Conservation (phyloP, 2,113 vertebrate species). For the Vidua chalybeata region DNA sequence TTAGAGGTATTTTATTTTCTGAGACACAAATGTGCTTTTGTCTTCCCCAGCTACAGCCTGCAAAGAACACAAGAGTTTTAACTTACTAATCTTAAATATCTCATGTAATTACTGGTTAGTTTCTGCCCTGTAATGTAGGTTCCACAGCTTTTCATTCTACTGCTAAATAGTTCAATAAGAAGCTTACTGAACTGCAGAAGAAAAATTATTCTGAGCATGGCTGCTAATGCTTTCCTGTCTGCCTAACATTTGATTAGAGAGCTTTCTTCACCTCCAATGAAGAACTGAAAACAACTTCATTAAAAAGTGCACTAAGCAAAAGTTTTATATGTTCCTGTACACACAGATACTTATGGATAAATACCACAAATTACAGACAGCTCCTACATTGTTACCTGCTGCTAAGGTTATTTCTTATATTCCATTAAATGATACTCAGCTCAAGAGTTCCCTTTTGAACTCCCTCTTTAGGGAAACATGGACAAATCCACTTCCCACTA, state of each 20-base stretch:
- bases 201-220: background rate
- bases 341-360: background rate
- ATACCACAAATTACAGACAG: background rate
- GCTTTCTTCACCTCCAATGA: background rate
- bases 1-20: background rate
- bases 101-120: conserved; percentile 27
- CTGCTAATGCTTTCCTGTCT: conserved; percentile 21
- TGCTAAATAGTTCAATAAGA: conserved; percentile 12
- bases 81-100: background rate
- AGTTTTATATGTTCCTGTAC: background rate
- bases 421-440: background rate
- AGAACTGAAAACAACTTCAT: background rate
- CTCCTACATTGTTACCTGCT: background rate
- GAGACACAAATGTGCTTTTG: background rate
- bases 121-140: conserved; percentile 10
- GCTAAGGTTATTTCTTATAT: background rate
- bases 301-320: background rate
- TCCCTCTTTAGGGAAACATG: background rate
- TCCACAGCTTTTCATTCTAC: conserved; percentile 18
- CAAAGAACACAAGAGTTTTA: background rate
- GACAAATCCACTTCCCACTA: background rate
- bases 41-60: background rate
- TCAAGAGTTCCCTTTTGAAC: background rate
- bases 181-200: conserved; percentile 41
- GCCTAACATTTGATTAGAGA: background rate